Base-by-base conservation (phyloP, 1,140 invertebrate genomes). In the Bombus waltoni region DNA sequence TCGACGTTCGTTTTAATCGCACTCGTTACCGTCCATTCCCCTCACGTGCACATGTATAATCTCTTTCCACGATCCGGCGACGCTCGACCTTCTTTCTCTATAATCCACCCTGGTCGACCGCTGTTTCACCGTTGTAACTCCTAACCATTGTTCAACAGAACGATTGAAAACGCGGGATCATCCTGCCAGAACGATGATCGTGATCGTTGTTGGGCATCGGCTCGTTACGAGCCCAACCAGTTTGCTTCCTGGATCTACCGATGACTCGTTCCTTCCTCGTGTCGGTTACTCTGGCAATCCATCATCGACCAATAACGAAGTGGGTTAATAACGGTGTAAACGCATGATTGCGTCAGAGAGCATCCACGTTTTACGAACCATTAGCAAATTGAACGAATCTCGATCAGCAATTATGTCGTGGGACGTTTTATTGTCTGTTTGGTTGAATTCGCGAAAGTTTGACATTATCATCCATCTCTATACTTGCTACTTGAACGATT, bases 351-450 rank as follows among this genome's bases (percentile, higher is more conserved):
- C 79, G 88, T 89, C 15, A 9, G 62, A 4, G 44, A 44, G 81
- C 79, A n/a, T 77, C 75, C 68, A 70, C 15, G 62, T 75, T 59
- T 22, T 72, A 73, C 81, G 62, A 40, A 66, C 88, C 86, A 90
- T 89, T 90, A 90, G 86, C 88, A 83, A 89, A 90, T 90, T 89
- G 85, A 84, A 81, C 70, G 73, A 47, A n/a, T 38, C 75, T 42
- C 65, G 28, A 68, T 79, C 62, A 53, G 78, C 88, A 76, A 90
- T 85, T 80, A 85, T 32, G 32, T 32, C 22, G 32, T 28, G 3
- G 10, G 42, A 18, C 47, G 42, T 40, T 42, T 77, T 28, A 57
- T 13, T 32, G 53, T 35, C 6, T 18, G n/a, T 18, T 32, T 47
- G 9, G 18, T 10, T 32, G 15, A 32, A 47, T 73, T 32, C 13